Evolutionary conservation across 2,888 invertebrate genomes (phyloP).

Genomic region (Cephus runcator): DNA sequence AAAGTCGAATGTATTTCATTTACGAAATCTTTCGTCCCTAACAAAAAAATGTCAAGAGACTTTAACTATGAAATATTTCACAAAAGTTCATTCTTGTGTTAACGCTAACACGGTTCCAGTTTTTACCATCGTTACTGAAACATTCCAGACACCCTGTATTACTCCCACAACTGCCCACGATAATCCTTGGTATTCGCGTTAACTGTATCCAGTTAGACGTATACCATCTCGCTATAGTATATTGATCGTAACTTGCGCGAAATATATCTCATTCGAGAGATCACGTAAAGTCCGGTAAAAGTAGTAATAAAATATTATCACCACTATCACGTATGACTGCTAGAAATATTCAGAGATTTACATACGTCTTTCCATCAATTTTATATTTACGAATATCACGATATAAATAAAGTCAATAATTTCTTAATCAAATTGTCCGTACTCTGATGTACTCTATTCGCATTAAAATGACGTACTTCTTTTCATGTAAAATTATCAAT

Average conservation of each 20-base stretch:
- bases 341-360: background rate
- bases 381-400: background rate
- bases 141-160: background rate
- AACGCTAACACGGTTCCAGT: background rate
- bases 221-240: background rate
- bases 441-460: no score
- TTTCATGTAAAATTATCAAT: background rate
- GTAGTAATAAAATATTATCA: background rate
- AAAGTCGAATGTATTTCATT: no score
- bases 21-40: no score
- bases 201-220: background rate
- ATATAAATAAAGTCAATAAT: no score
- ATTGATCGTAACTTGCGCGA: background rate
- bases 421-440: no score
- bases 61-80: background rate
- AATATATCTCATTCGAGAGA: background rate
- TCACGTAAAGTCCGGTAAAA: background rate
- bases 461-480: no score
- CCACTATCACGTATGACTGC: background rate
- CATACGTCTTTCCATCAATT: background rate
- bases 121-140: background rate
- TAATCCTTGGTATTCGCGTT: background rate
- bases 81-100: background rate
- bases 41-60: background rate
- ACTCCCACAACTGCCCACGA: no score